Evolutionary conservation across 1,140 invertebrate genomes (phyloP).

Genomic region (Magallana gigas): DNA sequence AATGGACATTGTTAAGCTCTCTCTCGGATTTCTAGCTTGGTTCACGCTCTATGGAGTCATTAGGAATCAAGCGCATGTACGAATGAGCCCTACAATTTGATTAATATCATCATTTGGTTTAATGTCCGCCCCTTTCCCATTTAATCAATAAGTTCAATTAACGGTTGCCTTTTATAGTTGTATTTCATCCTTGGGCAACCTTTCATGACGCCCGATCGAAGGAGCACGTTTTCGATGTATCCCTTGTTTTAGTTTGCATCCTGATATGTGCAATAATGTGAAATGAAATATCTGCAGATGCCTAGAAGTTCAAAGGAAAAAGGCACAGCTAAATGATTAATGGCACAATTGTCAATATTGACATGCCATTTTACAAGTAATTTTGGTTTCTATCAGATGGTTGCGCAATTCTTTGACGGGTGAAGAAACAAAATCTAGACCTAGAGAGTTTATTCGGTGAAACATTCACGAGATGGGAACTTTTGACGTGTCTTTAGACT

Average conservation of each 20-base stretch:
- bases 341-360: no score
- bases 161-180: not conserved
- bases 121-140: not conserved
- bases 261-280: not conserved
- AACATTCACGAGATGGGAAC: not conserved
- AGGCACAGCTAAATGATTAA: no score
- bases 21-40: not conserved
- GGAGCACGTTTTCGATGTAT: not conserved
- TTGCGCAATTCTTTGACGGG: no score
- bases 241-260: no score
- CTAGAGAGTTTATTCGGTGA: not conserved
- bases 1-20: no score
- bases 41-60: not conserved
- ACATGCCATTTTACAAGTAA: no score
- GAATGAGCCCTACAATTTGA: not conserved
- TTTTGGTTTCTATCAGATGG: no score
- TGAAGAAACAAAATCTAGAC: no score
- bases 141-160: slow-evolving; percentile 23
- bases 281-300: not conserved
- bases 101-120: slow-evolving; percentile 7
- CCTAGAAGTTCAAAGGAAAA: no score
- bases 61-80: not conserved
- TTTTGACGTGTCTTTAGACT: not conserved
- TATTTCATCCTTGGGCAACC: not conserved
- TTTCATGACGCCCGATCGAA: not conserved